Base-by-base conservation (phyloP, 2,113 vertebrate species). In the Pavo muticus region DNA sequence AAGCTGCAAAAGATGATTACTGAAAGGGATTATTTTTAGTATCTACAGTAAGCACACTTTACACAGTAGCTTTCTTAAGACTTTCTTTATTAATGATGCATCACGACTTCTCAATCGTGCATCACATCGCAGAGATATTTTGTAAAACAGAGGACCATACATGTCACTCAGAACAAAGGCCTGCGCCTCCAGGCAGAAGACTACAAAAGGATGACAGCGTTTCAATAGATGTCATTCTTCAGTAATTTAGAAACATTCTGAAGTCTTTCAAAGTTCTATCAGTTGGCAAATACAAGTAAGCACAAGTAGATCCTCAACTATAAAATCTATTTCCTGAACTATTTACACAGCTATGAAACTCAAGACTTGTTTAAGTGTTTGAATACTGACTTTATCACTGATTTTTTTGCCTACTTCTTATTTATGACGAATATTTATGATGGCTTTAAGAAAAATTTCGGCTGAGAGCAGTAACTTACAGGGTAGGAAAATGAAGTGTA, bases 381-480 rank as follows among this genome's bases (percentile, higher is more conserved):
- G 50, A 89, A 68, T 37, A 15, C 15, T 74, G 29, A 61, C 61
- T 92, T 87, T 81, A 70, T 44, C 50, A 45, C 14, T 40, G 17
- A 71, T 23, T 17, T 67, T 17, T 88, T 59, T n/a, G 29, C 23
- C 40, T 71, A 7, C 32, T 79, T 93, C 82, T 75, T 42, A 44
- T 68, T 91, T 14, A 50, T 11, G 18, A 72, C 81, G 86, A 90
- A 94, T 95, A 93, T 95, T 97, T 95, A 96, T 95, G 95, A 96
- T 96, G 95, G 92, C 93, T 96, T 96, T 96, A 94, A 90, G 80
- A 71, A 74, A 65, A 71, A 74, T 90, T n/a, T 29, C 68, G 39
- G 59, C 61, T 61, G 65, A 88, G 57, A 86, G 18, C 44, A 81
- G 27, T 64, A 93, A 71, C 47, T 86, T 93, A 85, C 24, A 6